Evolutionary conservation across 2,797 vertebrate genomes (phyloP).

Genomic region (Rhodeus uyekii): DNA sequence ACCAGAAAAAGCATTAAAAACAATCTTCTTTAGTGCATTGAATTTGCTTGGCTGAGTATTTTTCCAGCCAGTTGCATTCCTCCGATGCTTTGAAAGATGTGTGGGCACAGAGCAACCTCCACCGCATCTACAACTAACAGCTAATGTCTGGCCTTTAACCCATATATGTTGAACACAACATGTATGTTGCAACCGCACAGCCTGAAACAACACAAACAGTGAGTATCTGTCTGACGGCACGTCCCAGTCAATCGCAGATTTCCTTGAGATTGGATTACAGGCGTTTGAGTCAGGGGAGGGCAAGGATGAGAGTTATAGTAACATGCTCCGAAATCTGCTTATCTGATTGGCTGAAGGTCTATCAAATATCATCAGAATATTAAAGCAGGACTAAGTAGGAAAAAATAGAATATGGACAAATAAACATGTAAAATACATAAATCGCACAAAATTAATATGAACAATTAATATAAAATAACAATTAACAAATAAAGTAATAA

Average conservation of each 20-base stretch:
- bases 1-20: not conserved
- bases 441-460: not conserved
- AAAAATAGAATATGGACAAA: too few relatives aligned
- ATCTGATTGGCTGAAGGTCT: constrained; percentile 42
- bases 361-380: constrained; percentile 30
- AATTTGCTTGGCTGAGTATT: constrained; percentile 12
- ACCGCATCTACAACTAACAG: not conserved
- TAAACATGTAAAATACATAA: not conserved
- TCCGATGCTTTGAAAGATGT: constrained; percentile 18
- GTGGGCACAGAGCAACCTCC: constrained; percentile 4
- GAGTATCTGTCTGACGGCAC: not conserved
- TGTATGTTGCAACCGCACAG: not conserved
- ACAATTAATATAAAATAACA: not conserved
- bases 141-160: constrained; percentile 28
- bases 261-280: constrained; percentile 52
- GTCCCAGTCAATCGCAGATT: constrained; percentile 46
- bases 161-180: not conserved
- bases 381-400: constrained; percentile 10
- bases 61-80: constrained; percentile 27
- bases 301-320: constrained; percentile 41
- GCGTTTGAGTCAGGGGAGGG: constrained; percentile 23
- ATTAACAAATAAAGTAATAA: not conserved
- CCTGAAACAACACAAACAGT: not conserved
- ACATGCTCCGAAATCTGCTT: constrained; percentile 40
- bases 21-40: not conserved